These are phyloP conservation scores for Acipenser ruthenus DNA, from an alignment of 2,797 vertebrate species.

Conservation along the genomic window DNA sequence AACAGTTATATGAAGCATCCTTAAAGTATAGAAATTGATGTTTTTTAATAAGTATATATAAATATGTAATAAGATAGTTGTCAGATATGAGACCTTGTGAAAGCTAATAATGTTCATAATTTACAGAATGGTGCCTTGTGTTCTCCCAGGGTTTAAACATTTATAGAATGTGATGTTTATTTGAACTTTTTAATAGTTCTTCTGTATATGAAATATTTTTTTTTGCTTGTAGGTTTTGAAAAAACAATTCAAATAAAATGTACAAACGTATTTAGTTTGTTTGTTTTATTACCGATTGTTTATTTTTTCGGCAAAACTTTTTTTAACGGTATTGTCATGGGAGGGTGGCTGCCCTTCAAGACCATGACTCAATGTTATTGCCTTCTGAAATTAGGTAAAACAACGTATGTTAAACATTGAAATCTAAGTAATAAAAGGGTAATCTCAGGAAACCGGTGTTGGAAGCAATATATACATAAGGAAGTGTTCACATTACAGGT, in stretches of 20 bases:
- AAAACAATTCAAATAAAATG: conserved; percentile 14
- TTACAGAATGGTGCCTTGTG: conserved; percentile 58
- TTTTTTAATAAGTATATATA: conserved; percentile 5
- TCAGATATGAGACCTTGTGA: conserved; percentile 22
- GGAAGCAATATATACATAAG: too few relatives aligned
- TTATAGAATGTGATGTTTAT: conserved; percentile 44
- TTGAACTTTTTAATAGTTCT: conserved; percentile 39
- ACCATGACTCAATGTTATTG: too few relatives aligned
- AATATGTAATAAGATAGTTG: too few relatives aligned
- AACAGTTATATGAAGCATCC: conserved; percentile 21
- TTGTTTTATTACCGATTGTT: conserved; percentile 7
- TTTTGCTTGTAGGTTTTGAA: conserved; percentile 46
- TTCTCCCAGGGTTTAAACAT: conserved; percentile 44
- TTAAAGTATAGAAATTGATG: conserved; percentile 22
- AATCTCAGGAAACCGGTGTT: too few relatives aligned
- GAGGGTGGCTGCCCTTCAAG: too few relatives aligned
- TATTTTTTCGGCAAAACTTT: background rate
- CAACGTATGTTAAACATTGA: too few relatives aligned
- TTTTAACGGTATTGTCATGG: background rate
- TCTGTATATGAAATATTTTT: conserved; percentile 35
- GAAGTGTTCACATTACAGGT: too few relatives aligned
- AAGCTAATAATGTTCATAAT: conserved; percentile 45
- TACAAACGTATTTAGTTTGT: conserved; percentile 5
- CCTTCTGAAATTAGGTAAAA: too few relatives aligned
- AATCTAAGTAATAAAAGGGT: too few relatives aligned